Evolutionary conservation across 1,140 invertebrate genomes (phyloP).

Genomic region (Leptestheria dahalacensis): DNA sequence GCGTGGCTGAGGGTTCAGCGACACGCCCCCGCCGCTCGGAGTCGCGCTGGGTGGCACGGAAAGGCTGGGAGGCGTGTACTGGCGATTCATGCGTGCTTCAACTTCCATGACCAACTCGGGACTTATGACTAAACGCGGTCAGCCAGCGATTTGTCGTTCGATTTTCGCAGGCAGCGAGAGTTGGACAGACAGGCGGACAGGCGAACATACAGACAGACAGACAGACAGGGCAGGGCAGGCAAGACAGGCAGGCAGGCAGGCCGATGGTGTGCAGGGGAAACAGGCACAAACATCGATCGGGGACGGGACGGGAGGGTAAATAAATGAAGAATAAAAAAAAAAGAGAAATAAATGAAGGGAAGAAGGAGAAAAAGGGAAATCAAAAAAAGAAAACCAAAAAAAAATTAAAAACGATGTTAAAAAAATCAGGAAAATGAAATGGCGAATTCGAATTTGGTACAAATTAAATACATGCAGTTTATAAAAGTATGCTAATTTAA

Average conservation of each 20-base stretch:
- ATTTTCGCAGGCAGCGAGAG: slow-evolving; percentile 17
- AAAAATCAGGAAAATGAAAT: slow-evolving; percentile 9
- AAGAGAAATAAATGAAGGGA: slow-evolving; percentile 21
- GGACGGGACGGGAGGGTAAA: slow-evolving; percentile 13
- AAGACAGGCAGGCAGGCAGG: slow-evolving; percentile 29
- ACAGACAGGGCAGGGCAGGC: background rate
- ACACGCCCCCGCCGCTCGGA: slow-evolving; percentile 13
- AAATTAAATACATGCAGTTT: too few relatives aligned
- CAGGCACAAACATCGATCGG: slow-evolving; percentile 32
- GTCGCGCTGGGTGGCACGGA: slow-evolving; percentile 11
- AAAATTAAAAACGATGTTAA: slow-evolving; percentile 12
- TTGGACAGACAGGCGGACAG: too few relatives aligned
- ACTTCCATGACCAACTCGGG: slow-evolving; percentile 72
- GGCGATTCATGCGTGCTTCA: slow-evolving; percentile 71
- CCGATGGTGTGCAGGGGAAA: slow-evolving; percentile 27
- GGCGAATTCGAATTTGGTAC: slow-evolving; percentile 8
- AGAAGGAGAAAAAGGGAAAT: slow-evolving; percentile 28
- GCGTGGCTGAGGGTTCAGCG: slow-evolving; percentile 17
- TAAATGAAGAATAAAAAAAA: slow-evolving; percentile 15
- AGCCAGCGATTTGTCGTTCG: background rate
- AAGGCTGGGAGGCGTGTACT: slow-evolving; percentile 52
- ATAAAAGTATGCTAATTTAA: too few relatives aligned
- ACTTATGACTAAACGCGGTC: slow-evolving; percentile 49
- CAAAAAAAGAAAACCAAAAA: slow-evolving; percentile 19
- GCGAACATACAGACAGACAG: too few relatives aligned